Base-by-base conservation (phyloP, 2,113 vertebrate species). In the Phodopus roborovskii region DNA sequence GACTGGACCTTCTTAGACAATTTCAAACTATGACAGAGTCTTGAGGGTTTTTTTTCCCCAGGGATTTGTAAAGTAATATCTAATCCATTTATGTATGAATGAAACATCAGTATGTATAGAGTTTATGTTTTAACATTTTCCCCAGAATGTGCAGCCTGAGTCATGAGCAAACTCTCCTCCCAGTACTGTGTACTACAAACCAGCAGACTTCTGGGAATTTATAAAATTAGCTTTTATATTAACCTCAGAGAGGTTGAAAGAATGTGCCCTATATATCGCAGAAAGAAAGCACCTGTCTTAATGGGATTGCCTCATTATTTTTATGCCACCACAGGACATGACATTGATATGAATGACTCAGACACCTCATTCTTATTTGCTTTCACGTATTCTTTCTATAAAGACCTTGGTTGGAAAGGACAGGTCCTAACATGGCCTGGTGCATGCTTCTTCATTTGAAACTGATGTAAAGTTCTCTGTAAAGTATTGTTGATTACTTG, bases 141-240 rank as follows among this genome's bases (percentile, higher is more conserved):
- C 79, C 45, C 2, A 90, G 50, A 66, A 87, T 1, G 36, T 28
- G 64, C 42, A 86, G 16, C 73, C 89, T 53, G 53, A 96, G 20
- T 86, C 42, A 86, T 68, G 66, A 89, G 87, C 70, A 89, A 91
- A 94, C 24, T 88, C 70, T 87, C 28, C 62, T 71, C 42, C 74
- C 81, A 88, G 85, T 50, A 64, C 42, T 36, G 42, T 45, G 33
- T 68, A 84, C 85, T 90, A 84, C 39, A 90, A 53, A 88, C 64
- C 83, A 39, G 71, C 26, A 92, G 64, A 81, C n/a, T 17, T 77
- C 84, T 88, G 75, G 73, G 84, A 84, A 94, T 95, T 92, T 90
- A 84, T 92, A 95, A 87, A 94, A 96, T 90, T 95, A 94, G 81
- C 75, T 87, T 87, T 73, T 56, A 33, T 66, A 87, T 92, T 96